Percentiles rank a stretch among this genome's conserved stretches.
Evolutionary conservation across 1,140 invertebrate genomes (phyloP).

Genomic region (Dendrolimus punctatus): DNA sequence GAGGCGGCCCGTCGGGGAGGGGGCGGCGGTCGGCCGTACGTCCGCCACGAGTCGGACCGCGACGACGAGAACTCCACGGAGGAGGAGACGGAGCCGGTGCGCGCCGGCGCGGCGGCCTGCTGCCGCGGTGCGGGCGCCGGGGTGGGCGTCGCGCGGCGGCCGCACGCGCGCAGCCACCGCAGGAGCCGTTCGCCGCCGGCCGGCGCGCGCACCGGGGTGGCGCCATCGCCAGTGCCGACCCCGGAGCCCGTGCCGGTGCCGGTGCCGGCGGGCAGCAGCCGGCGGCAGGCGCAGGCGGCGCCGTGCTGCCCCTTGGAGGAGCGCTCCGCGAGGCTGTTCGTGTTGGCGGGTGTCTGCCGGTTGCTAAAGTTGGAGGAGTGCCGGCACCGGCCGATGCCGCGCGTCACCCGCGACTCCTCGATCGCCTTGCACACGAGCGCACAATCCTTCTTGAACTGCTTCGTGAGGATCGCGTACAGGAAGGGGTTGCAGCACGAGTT

Average conservation of each 20-base stretch:
- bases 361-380: conserved; percentile 93
- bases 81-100: conserved; percentile 87
- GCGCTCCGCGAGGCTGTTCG: conserved; percentile 86
- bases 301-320: conserved; percentile 80
- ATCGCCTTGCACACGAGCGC: conserved; percentile 95
- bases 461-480: conserved; percentile 96
- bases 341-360: conserved; percentile 89
- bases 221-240: conserved; percentile 15
- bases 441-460: conserved; percentile 98
- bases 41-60: conserved; percentile 84
- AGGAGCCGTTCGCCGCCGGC: conserved; percentile 61
- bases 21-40: conserved; percentile 82
- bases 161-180: conserved; percentile 57
- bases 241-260: conserved; percentile 20
- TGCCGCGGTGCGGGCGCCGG: conserved; percentile 32
- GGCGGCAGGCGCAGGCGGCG: conserved; percentile 80
- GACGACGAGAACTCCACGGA: conserved; percentile 93
- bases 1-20: conserved; percentile 85
- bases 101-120: conserved; percentile 75
- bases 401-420: conserved; percentile 91
- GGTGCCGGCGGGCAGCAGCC: conserved; percentile 69
- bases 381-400: conserved; percentile 87
- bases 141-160: conserved; percentile 21
- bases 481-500: conserved; percentile 98
- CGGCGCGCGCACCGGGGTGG: conserved; percentile 19